Evolutionary conservation across 2,797 vertebrate genomes (phyloP), one percentile per base, ranked within the genome.

Genomic region (Halcyon chelicuti): DNA sequence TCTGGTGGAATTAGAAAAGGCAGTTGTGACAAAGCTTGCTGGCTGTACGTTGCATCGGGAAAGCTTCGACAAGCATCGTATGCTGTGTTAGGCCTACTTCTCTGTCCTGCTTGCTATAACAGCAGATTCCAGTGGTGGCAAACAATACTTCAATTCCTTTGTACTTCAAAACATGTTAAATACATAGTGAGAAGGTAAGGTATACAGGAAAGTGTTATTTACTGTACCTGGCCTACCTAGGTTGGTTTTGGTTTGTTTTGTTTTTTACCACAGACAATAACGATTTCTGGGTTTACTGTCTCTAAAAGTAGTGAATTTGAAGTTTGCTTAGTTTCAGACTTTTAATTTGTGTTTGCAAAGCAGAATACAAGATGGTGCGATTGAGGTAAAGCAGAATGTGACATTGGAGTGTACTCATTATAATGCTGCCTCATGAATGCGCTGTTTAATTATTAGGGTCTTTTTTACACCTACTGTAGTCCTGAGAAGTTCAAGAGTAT

Each of bases 11-110:
- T 71, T 74, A 81, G 95, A n/a, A 95, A 81, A 83, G 93, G 63
- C 82, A 55, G 83, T 61, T 66, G 86, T 60, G 58, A 25, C 0
- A 2, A 76, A 49, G 81, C 58, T 55, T 58, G 22, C 6, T 80
- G 86, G 57, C 80, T 49, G 25, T 22, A n/a, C 44, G 66, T 83
- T 82, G 62, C 70, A 19, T 10, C 29, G 85, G 72, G 68, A 54
- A 71, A 54, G 93, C 88, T 96, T 47, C 81, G 95, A 90, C 84
- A 73, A 76, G 83, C 78, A 60, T 91, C 78, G 10, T 92, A 17
- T 10, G 44, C 76, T 26, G 22, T n/a, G 46, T 74, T 68, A 74
- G 87, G 72, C 92, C 80, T 79, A 0, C 84, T 93, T 61, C 73
- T 68, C 88, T 63, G 44, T 60, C 46, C 10, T 33, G 7, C 47